A percentile compares a stretch with the other conserved stretches of the same genome.
Evolutionary conservation across 2,888 invertebrate genomes (phyloP).

Genomic region (Synanthedon vespiformis): DNA sequence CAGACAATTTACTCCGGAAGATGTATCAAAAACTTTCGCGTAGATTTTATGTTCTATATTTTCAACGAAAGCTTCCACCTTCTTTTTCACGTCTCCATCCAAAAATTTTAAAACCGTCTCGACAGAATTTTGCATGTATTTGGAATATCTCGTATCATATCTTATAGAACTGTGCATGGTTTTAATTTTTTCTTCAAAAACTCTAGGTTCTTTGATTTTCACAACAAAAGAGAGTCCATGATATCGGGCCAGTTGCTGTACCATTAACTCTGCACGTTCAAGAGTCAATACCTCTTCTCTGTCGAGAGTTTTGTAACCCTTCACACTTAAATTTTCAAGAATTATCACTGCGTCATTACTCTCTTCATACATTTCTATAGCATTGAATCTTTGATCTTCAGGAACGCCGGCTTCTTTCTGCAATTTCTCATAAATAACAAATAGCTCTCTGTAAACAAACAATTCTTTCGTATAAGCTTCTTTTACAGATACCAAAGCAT

Average conservation of each 20-base stretch:
- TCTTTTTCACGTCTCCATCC: background rate
- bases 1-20: background rate
- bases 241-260: conserved; percentile 20
- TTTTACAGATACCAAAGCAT: conserved; percentile 13
- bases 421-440: conserved; percentile 13
- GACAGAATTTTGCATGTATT: background rate
- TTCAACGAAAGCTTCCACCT: background rate
- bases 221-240: conserved; percentile 21
- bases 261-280: conserved; percentile 16
- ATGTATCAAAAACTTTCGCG: background rate
- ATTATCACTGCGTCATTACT: conserved; percentile 14
- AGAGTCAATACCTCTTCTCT: conserved; percentile 16
- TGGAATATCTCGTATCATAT: background rate
- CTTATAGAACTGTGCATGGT: background rate
- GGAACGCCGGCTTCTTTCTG: conserved; percentile 15
- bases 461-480: conserved; percentile 23
- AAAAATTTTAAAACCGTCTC: background rate
- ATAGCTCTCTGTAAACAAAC: conserved; percentile 22
- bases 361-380: conserved; percentile 13
- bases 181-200: background rate
- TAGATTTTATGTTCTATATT: background rate
- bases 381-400: conserved; percentile 10
- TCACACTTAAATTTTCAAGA: conserved; percentile 18
- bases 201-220: conserved; percentile 10
- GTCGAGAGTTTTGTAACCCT: conserved; percentile 17